Base-by-base conservation (phyloP, 2,888 invertebrate genomes). In the Phlogophora meticulosa region DNA sequence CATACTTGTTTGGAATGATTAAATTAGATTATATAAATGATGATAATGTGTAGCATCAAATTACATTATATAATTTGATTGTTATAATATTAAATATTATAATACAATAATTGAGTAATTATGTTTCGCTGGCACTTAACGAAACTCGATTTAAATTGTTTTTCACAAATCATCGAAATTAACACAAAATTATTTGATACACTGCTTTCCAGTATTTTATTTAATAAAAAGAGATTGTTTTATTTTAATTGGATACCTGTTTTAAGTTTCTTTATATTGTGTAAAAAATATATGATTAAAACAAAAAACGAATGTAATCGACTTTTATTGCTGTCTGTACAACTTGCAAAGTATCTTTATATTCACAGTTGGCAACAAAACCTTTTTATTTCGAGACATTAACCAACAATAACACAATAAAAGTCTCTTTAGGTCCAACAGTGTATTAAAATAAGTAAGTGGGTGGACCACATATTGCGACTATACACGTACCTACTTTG, bases 371-470 rank as follows among this genome's bases (percentile, higher is more conserved):
- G 22, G 36, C 34, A 42, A 36, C 49, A n/a, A 53, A 55, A 15
- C 38, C 15, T 46, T 48, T 48, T 43, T 59, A 51, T 43, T 51
- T 17, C 72, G 58, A 70, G 42, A 71, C 36, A 51, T 58, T 71
- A 59, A 71, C 60, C 60, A 67, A 69, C 60, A 75, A 46, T 59
- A 76, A 36, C 32, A 58, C 55, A 67, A 52, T 68, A 60, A 59
- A 71, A 58, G 43, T 48, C 43, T 20, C 42, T 40, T 45, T 17
- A 2, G 28, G n/a, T 22, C 22, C 9, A 7, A 13, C 17, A 15
- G n/a, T 43, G 36, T 17, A 48, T 67, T 63, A 67, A 52, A 62
- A 46, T 58, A 62, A 67, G 36, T 46, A 76, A 59, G 69, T 58
- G 40, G 10, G 52, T 52, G 11, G 40, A 24, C 52, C 34, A 65